Conservation (phyloP, 1,140 invertebrate species). For the Nomia melanderi region DNA sequence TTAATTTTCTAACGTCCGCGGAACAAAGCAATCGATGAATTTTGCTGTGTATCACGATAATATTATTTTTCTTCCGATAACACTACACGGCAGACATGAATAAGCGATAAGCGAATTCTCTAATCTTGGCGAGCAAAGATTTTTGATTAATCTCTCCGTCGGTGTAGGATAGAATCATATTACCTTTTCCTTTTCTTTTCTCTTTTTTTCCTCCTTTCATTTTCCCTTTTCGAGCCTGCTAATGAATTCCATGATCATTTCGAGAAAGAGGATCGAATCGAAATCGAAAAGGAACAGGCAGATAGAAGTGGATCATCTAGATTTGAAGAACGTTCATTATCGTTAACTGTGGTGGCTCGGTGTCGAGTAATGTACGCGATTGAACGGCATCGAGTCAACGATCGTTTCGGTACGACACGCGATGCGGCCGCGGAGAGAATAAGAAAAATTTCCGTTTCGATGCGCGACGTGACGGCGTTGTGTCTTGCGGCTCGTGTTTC, state of each 20-base stretch:
- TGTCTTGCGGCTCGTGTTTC: neutral
- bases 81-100: no score
- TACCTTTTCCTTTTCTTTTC: no score
- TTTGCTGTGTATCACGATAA: conserved; percentile 38
- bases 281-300: conserved; percentile 26
- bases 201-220: no score
- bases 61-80: conserved; percentile 38
- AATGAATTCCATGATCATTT: neutral
- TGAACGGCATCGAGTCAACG: conserved; percentile 26
- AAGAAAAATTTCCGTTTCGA: neutral
- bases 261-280: neutral
- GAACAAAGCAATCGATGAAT: no score
- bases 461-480: neutral
- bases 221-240: no score
- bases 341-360: conserved; percentile 21
- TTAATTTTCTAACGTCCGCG: neutral
- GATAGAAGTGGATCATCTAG: conserved; percentile 41
- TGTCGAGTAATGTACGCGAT: conserved; percentile 45
- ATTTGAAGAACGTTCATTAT: conserved; percentile 54
- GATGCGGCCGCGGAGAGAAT: neutral
- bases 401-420: conserved; percentile 16
- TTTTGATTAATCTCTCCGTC: conserved; percentile 15
- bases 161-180: neutral
- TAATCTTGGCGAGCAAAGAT: neutral
- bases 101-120: conserved; percentile 7